Evolutionary conservation across 2,797 vertebrate species (phyloP).

Genomic region (Saxicola maurus): DNA sequence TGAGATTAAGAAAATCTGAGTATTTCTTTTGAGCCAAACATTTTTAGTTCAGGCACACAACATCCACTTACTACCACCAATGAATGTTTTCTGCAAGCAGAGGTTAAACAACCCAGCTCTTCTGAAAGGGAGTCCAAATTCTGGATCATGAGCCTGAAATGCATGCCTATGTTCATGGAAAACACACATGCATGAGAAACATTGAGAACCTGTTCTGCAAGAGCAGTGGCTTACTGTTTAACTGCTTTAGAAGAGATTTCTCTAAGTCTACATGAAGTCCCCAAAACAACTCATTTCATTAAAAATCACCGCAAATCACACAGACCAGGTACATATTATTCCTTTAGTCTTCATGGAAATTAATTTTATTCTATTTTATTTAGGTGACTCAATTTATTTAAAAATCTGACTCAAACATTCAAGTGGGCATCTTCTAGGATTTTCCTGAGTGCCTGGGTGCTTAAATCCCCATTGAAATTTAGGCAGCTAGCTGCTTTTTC

Average conservation of each 20-base stretch:
- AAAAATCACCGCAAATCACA: background rate
- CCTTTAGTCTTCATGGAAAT: conserved; percentile 21
- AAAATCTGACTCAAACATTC: conserved; percentile 16
- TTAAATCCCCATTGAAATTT: background rate
- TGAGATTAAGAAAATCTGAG: background rate
- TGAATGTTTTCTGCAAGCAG: background rate
- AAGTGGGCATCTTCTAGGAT: background rate
- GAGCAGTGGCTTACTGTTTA: conserved; percentile 1
- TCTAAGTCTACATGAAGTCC: background rate
- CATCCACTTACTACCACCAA: background rate
- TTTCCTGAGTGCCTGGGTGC: background rate
- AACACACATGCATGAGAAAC: conserved; percentile 18
- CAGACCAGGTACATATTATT: background rate
- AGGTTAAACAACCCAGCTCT: background rate
- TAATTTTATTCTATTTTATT: background rate
- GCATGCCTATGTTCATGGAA: conserved; percentile 18
- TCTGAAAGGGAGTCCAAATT: background rate
- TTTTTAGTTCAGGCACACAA: background rate
- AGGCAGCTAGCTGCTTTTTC: background rate
- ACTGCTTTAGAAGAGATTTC: background rate
- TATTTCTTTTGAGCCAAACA: background rate
- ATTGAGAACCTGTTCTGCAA: background rate
- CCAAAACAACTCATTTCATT: background rate
- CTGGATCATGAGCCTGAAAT: conserved; percentile 12
- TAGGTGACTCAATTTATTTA: background rate